These are phyloP conservation scores for Crocuta crocuta DNA, from an alignment of 2,113 vertebrate species.

Conservation along the genomic window DNA sequence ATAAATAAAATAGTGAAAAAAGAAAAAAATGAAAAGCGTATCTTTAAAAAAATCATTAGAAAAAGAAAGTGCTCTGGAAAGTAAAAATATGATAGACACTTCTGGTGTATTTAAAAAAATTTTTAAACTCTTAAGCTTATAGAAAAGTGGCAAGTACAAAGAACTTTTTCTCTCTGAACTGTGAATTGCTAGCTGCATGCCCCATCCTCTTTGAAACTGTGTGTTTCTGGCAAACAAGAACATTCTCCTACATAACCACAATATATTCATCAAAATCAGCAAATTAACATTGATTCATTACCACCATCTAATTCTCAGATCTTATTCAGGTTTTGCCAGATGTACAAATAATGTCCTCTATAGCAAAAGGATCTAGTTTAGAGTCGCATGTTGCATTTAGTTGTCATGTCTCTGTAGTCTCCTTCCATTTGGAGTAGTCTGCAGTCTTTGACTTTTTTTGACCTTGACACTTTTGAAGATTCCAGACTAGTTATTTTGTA, in stretches of 20 bases:
- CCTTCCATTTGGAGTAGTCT: neutral
- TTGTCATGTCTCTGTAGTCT: neutral
- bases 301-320: neutral
- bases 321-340: slow-evolving; percentile 7
- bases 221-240: neutral
- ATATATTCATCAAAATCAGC: neutral
- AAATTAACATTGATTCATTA: neutral
- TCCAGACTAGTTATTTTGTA: neutral
- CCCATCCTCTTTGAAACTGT: neutral
- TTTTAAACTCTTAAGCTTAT: neutral
- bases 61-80: neutral
- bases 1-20: too few species aligned
- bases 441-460: neutral
- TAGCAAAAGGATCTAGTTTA: neutral
- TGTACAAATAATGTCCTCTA: neutral
- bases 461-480: neutral
- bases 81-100: neutral
- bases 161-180: slow-evolving; percentile 3
- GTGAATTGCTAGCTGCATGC: neutral
- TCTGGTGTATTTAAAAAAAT: neutral
- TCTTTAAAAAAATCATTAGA: neutral
- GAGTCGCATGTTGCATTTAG: neutral
- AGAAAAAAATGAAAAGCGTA: too few species aligned
- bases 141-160: neutral
- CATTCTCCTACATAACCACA: neutral